Conservation (phyloP, 2,797 vertebrate species). For the Alectoris magna region DNA sequence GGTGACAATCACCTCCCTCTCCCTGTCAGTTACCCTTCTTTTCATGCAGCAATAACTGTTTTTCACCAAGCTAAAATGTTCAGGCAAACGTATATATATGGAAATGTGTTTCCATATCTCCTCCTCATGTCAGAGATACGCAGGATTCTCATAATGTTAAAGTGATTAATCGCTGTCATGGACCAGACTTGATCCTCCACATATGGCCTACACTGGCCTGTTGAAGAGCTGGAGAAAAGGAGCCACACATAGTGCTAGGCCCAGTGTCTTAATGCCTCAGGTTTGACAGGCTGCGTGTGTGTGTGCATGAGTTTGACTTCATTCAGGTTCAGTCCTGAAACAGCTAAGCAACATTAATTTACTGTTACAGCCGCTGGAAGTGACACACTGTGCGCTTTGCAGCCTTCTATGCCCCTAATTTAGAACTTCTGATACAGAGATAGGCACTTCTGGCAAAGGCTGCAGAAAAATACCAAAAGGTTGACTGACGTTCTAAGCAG, state of each 20-base stretch:
- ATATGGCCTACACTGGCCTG: neutral
- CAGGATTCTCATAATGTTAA: neutral
- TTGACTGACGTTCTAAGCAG: neutral
- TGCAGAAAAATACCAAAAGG: neutral
- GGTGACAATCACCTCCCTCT: too few relatives aligned
- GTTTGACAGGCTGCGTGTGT: neutral
- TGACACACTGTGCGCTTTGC: rapidly evolving
- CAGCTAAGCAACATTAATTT: neutral
- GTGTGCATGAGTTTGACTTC: neutral
- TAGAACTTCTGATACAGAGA: neutral
- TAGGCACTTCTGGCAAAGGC: neutral
- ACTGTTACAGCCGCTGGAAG: neutral
- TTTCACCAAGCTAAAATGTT: neutral
- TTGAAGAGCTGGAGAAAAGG: neutral
- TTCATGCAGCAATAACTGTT: neutral
- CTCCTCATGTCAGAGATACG: neutral
- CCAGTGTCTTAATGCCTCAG: neutral
- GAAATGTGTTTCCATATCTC: neutral
- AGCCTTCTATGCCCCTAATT: neutral
- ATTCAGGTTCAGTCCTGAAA: neutral
- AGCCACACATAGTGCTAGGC: neutral
- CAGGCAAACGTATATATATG: neutral
- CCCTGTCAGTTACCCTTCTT: too few relatives aligned
- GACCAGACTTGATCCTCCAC: neutral
- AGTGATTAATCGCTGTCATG: neutral